These are phyloP conservation scores for Pachycephala philippinensis DNA, from an alignment of 2,113 vertebrate genomes.

Conservation along the genomic window DNA sequence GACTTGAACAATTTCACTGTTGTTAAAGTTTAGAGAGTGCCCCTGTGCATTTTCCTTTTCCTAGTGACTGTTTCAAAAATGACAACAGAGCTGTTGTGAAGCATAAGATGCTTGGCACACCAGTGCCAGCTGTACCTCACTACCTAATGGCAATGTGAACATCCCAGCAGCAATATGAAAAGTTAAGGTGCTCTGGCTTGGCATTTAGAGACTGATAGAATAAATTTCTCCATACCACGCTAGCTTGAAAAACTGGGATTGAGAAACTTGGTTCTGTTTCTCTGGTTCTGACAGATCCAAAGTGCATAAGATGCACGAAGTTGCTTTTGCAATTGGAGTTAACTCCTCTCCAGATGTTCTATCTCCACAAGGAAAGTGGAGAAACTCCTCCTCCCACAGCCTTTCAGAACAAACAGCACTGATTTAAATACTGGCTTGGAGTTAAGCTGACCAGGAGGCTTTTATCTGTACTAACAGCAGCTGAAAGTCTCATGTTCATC, in stretches of 20 bases:
- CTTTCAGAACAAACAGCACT: neutral
- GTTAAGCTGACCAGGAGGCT: neutral
- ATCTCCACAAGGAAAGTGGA: neutral
- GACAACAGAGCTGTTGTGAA: neutral
- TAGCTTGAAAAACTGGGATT: neutral
- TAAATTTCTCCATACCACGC: neutral
- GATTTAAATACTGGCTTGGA: neutral
- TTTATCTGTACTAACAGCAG: neutral
- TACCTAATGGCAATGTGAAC: neutral
- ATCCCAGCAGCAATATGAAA: neutral
- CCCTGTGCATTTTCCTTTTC: neutral
- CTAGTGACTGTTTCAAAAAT: neutral
- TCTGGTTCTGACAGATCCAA: neutral
- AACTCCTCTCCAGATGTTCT: neutral
- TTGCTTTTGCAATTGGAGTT: neutral
- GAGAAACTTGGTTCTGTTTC: neutral
- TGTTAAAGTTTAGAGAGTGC: neutral
- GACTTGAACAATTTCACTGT: neutral
- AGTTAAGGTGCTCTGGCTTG: neutral
- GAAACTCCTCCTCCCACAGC: neutral
- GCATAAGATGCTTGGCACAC: neutral
- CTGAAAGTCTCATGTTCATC: neutral
- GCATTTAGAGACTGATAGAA: neutral
- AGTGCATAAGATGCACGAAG: neutral
- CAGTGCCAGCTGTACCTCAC: neutral